Base-by-base conservation (phyloP, 2,113 vertebrate species). In the Phocoena phocoena region DNA sequence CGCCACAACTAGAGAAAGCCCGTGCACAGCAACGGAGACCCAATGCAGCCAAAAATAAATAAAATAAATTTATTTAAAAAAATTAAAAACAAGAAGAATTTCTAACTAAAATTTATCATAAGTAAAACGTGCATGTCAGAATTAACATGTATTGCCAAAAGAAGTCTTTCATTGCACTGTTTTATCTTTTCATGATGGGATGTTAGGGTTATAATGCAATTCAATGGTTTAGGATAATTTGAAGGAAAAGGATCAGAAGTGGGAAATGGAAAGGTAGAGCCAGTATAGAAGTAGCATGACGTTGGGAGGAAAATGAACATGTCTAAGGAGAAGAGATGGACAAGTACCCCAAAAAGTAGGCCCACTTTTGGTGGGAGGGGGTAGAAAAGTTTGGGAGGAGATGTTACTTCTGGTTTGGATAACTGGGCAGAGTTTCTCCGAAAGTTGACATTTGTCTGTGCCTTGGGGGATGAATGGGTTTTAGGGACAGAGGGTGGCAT, bases 301-400 rank as follows among this genome's bases (percentile, higher is more conserved):
- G 44, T 13, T 18, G 60, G 21, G 10, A 20, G 47, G 20, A 41
- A 23, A 9, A 33, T 10, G 15, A 55, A 31, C 25, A 7, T 1
- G 1, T 1, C 1, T 14, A 10, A 18, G 28, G 41, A 33, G 31
- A 18, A 55, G 9, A 41, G 21, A 18, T 4, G 47, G n/a, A 3
- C 38, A 14, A 0, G 18, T 5, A 1, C 8, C 15, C 50, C 1
- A 4, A 9, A 2, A 53, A 31, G 76, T 33, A 14, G 53, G 11
- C 8, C 55, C 25, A 14, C 1, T 8, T 1, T 8, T 47, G 67
- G 23, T 28, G 20, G 63, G 14, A 41, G 41, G 33, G 9, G 5
- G 38, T 10, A 26, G 38, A 60, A 74, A 17, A 14, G 33, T 11
- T 0, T 17, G 7, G 60, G 6, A 10, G 31, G 60, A 31, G 26